Evolutionary conservation across 2,113 vertebrate genomes (phyloP), one percentile per base, ranked within the genome.

Genomic region (Dermatemys mawii): DNA sequence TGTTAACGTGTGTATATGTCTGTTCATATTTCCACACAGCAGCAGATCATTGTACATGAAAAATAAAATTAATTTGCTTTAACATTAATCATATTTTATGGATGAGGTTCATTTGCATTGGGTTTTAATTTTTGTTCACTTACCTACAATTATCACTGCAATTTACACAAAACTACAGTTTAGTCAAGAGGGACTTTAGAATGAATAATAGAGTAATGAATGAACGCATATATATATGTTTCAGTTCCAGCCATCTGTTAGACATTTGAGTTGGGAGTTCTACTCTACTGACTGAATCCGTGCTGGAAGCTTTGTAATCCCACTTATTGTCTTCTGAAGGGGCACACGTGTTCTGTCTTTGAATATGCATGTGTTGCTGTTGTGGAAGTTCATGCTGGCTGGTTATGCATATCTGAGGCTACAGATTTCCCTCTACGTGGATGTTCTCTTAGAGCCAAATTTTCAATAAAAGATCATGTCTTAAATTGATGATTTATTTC

Each of bases 91-190:
- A 76, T 88, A 87, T 94, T 96, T 94, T 94, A 93, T 96, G 79
- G 90, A 93, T 90, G 46, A 96, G 49, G 38, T 86, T 96, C 26
- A 92, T 93, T 97, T 97, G 88, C 92, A 91, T 90, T 86, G 92
- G 82, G 29, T 57, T 78, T 81, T 88, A 75, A 86, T 93, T 96
- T 96, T 96, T 86, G 70, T 87, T 95, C 78, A 90, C 92, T 96
- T 87, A 78, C 80, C 53, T 93, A 86, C 90, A 90, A 96, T 94
- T 96, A 94, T 90, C 80, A 84, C 94, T 96, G 54, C 90, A 92
- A 91, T 96, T 97, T 97, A 73, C 88, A 94, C 70, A 96, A 97
- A 96, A 97, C 95, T 96, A 95, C 70, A 78, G 90, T 92, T 96
- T 88, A 93, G 83, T 96, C 85, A 90, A 95, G 95, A 97, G 80